A percentile compares a stretch with the other conserved stretches of the same genome.
These are phyloP conservation scores for Melanogrammus aeglefinus DNA, from an alignment of 2,797 vertebrate species.

Conservation along the genomic window DNA sequence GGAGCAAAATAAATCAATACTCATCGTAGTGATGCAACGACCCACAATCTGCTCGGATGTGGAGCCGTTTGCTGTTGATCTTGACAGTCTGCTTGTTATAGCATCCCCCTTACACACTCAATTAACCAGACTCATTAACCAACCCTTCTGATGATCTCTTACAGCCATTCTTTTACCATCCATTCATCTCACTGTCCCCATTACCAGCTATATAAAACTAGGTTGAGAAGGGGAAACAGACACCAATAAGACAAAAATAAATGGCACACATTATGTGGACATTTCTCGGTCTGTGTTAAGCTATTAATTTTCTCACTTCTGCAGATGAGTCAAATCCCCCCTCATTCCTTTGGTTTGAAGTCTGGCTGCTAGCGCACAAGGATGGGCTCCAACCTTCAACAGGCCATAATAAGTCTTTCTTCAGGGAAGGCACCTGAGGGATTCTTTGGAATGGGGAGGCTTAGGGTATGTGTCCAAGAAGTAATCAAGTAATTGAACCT, in stretches of 20 bases:
- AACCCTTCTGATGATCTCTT: constrained; percentile 63
- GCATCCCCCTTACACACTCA: constrained; percentile 68
- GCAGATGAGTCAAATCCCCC: constrained; percentile 10
- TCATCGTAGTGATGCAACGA: constrained; percentile 52
- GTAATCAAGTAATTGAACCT: constrained; percentile 10
- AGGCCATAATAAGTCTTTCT: constrained; percentile 9
- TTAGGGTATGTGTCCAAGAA: constrained; percentile 1
- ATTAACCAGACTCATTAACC: constrained; percentile 77
- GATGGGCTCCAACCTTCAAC: constrained; percentile 6
- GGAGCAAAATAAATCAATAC: constrained; percentile 60
- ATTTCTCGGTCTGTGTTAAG: constrained; percentile 60
- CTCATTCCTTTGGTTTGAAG: neutral
- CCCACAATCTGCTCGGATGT: constrained; percentile 35
- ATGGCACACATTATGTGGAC: constrained; percentile 57
- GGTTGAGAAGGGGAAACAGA: constrained; percentile 36
- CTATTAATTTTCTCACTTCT: constrained; percentile 49
- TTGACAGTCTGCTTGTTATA: constrained; percentile 58
- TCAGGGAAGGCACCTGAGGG: neutral
- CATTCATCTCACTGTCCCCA: constrained; percentile 42
- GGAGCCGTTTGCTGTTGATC: constrained; percentile 51
- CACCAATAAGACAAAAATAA: constrained; percentile 70
- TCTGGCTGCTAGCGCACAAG: constrained; percentile 4
- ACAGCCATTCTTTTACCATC: constrained; percentile 65
- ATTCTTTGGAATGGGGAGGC: constrained; percentile 5
- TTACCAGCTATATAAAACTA: constrained; percentile 71